phyloP scores from a whole-genome alignment of 2,888 invertebrate genomes.

The Lycophotia porphyrea region DNA sequence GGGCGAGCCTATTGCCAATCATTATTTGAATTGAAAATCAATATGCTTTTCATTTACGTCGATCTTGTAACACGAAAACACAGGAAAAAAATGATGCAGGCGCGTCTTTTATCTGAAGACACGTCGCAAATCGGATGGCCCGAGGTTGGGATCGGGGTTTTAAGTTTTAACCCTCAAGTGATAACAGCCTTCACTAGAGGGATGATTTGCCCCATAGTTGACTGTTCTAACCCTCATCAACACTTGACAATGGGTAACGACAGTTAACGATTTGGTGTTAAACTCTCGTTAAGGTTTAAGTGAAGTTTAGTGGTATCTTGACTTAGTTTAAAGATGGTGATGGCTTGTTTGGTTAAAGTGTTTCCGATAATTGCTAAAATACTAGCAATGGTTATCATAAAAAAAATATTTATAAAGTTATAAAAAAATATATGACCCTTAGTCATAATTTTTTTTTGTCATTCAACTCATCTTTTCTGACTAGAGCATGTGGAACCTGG shows the following conservation, averaged over 20 bases:
- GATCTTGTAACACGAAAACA: no score
- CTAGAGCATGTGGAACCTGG: no score
- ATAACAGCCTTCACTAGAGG: slow-evolving; percentile 4
- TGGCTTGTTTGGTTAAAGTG: slow-evolving; percentile 1
- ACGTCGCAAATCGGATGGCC: not conserved
- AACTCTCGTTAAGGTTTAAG: slow-evolving; percentile 41
- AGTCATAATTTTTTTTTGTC: no score
- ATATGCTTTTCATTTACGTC: no score
- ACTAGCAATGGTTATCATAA: no score
- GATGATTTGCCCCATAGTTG: slow-evolving; percentile 37
- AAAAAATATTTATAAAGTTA: no score
- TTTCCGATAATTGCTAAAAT: not conserved
- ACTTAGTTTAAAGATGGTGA: not conserved
- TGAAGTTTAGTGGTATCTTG: slow-evolving; percentile 10
- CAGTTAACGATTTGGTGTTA: slow-evolving; percentile 34
- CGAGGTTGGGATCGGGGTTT: not conserved
- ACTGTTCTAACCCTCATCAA: slow-evolving; percentile 42
- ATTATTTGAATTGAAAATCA: no score
- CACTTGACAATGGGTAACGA: slow-evolving; percentile 26
- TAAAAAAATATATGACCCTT: no score
- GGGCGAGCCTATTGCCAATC: no score
- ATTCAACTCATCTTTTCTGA: no score
- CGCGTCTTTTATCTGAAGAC: not conserved
- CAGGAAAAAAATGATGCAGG: not conserved
- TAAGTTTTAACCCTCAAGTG: slow-evolving; percentile 26